These are phyloP conservation scores for Himalopsyche tibetana DNA, from an alignment of 2,888 invertebrate species.

Conservation along the genomic window DNA sequence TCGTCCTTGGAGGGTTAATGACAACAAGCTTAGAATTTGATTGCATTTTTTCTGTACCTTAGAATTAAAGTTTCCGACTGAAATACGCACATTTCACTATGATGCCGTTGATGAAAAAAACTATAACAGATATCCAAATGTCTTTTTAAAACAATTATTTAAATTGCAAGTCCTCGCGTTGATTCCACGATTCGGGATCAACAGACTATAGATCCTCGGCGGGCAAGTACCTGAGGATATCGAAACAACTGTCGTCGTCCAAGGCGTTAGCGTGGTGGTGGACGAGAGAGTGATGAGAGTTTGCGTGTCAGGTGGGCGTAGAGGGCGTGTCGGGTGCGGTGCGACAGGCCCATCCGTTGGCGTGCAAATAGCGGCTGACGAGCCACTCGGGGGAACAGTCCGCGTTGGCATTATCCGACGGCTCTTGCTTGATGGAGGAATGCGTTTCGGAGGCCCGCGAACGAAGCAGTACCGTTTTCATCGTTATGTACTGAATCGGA, in stretches of 20 bases:
- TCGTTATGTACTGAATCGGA: conserved; percentile 91
- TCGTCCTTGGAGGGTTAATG: too few relatives aligned
- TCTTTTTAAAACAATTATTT: too few relatives aligned
- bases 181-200: too few relatives aligned
- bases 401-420: neutral
- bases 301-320: conserved; percentile 56
- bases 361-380: conserved; percentile 72
- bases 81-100: too few relatives aligned
- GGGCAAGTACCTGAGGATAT: conserved; percentile 59
- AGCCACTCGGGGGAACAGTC: conserved; percentile 65
- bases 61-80: too few relatives aligned
- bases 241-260: conserved; percentile 60
- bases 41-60: too few relatives aligned
- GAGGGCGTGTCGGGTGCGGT: neutral
- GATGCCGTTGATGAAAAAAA: too few relatives aligned
- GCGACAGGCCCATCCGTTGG: conserved; percentile 73
- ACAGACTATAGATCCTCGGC: conserved; percentile 57
- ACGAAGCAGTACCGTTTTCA: conserved; percentile 90
- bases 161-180: too few relatives aligned
- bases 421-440: neutral
- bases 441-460: conserved; percentile 67
- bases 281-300: conserved; percentile 39
- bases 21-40: too few relatives aligned
- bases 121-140: too few relatives aligned
- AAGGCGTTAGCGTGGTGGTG: conserved; percentile 26